Conservation (phyloP, 2,797 vertebrate species). For the Oryzias sinensis region DNA sequence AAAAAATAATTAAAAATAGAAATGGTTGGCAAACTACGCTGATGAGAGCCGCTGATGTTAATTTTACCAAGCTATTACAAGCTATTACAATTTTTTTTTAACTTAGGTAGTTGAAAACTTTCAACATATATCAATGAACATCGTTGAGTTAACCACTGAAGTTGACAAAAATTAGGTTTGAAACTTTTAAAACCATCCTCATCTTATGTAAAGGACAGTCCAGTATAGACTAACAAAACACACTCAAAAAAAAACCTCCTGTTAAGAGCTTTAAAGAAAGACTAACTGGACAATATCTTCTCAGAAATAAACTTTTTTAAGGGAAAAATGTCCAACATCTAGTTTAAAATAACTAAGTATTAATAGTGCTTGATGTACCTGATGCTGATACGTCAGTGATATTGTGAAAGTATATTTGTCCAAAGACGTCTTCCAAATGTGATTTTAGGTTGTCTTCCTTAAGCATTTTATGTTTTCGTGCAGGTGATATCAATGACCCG, state of each 20-base stretch:
- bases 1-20: too few species aligned
- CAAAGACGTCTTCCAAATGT: too few species aligned
- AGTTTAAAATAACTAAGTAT: background rate
- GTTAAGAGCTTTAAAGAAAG: background rate
- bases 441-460: background rate
- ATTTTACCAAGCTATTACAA: too few species aligned
- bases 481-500: background rate
- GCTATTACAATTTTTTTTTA: too few species aligned
- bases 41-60: too few species aligned
- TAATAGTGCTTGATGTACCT: background rate
- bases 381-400: background rate
- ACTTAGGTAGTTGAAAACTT: too few species aligned
- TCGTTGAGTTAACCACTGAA: too few species aligned
- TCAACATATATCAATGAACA: too few species aligned
- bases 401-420: too few species aligned
- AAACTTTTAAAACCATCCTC: background rate
- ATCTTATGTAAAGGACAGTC: background rate
- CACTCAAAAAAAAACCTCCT: background rate
- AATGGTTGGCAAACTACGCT: too few species aligned
- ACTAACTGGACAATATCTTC: background rate
- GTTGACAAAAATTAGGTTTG: background rate
- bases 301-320: background rate
- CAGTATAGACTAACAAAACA: background rate
- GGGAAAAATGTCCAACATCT: background rate
- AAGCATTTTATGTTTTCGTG: too few species aligned